Evolutionary conservation across 2,113 vertebrate genomes (phyloP).

Genomic region (Petaurus breviceps): DNA sequence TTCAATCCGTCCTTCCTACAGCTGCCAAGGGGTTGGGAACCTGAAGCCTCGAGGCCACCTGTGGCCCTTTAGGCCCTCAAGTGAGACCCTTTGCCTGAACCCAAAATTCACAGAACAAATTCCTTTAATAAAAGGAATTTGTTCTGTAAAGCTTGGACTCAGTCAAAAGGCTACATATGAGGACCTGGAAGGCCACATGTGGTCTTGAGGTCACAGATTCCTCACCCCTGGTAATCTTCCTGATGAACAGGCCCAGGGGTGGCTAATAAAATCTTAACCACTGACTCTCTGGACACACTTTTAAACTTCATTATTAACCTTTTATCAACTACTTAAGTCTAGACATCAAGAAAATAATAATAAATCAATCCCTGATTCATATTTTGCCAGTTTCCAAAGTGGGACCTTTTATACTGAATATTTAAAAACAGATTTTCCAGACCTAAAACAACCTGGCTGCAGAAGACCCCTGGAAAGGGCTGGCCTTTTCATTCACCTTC

Average conservation of each 20-base stretch:
- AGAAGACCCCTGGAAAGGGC: neutral
- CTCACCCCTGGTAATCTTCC: neutral
- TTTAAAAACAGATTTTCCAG: neutral
- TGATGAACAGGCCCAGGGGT: neutral
- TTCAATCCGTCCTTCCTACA: neutral
- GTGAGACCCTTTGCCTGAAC: too few relatives aligned
- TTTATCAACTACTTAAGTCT: neutral
- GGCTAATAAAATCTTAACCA: neutral
- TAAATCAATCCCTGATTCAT: neutral
- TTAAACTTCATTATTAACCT: neutral
- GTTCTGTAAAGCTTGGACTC: too few relatives aligned
- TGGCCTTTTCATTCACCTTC: neutral
- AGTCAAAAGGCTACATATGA: too few relatives aligned
- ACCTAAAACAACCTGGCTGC: too few relatives aligned
- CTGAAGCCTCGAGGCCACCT: too few relatives aligned
- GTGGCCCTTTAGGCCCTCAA: too few relatives aligned
- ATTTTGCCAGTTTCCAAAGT: neutral
- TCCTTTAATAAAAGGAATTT: too few relatives aligned
- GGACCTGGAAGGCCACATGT: too few relatives aligned
- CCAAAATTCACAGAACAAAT: too few relatives aligned
- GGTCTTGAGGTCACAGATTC: too few relatives aligned
- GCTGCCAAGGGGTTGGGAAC: neutral
- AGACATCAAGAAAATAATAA: neutral
- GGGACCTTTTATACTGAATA: neutral
- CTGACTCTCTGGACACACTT: neutral